These are phyloP conservation scores for Sebastes hubbsi DNA, from an alignment of 2,797 vertebrate species.

Conservation along the genomic window DNA sequence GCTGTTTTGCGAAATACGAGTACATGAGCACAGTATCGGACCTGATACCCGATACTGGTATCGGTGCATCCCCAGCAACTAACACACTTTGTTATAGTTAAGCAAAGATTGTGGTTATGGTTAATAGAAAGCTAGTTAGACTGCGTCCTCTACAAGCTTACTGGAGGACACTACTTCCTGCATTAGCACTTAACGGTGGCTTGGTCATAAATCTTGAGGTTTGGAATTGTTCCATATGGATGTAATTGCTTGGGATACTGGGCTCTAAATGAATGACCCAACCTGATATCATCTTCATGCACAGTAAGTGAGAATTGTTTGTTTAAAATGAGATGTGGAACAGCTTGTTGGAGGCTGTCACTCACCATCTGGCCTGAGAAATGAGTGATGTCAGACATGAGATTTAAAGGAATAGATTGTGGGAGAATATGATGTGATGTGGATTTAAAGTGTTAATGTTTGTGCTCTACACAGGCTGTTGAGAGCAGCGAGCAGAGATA, in stretches of 20 bases:
- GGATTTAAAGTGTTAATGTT: neutral
- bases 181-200: neutral
- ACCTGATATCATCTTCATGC: neutral
- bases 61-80: no score
- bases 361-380: no score
- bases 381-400: neutral
- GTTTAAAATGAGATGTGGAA: neutral
- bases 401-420: neutral
- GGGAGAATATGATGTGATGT: neutral
- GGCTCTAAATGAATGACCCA: neutral
- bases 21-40: no score
- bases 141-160: neutral
- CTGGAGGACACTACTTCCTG: neutral
- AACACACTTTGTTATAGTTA: neutral
- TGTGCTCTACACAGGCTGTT: conserved; percentile 3
- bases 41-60: no score
- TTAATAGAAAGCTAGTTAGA: neutral
- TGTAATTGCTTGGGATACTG: neutral
- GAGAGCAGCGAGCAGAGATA: neutral
- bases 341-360: neutral
- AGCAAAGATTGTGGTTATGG: neutral
- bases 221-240: neutral
- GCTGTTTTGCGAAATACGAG: no score
- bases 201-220: neutral
- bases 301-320: neutral